A percentile compares a stretch with the other conserved stretches of the same genome.
phyloP scores from a whole-genome alignment of 2,113 vertebrate genomes.

The Dasyprocta punctata region DNA sequence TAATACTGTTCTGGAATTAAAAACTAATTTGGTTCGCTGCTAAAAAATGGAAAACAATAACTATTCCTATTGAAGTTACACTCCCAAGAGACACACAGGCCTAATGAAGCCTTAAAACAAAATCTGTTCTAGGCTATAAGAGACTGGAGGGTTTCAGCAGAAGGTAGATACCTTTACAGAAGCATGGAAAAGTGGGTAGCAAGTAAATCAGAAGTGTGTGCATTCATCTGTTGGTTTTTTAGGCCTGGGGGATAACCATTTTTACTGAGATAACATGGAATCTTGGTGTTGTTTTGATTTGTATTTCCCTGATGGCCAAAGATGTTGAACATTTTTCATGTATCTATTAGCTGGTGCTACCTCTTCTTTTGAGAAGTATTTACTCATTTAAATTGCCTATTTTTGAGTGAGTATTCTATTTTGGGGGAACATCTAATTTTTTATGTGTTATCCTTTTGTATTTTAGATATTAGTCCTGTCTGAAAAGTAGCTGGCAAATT shows the following conservation, averaged over 20 bases:
- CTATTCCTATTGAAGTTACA: conserved; percentile 27
- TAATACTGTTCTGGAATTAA: conserved; percentile 12
- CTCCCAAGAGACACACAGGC: background rate
- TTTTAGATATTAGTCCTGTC: background rate
- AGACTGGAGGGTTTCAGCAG: background rate
- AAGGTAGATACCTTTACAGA: background rate
- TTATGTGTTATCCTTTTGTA: background rate
- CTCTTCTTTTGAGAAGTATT: background rate
- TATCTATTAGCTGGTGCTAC: background rate
- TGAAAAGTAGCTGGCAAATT: background rate
- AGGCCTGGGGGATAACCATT: background rate
- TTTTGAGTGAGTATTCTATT: background rate
- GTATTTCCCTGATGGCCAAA: background rate
- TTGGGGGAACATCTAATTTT: background rate
- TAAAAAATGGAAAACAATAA: background rate
- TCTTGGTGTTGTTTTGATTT: background rate
- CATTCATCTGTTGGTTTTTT: background rate
- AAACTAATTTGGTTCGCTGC: conserved; percentile 41
- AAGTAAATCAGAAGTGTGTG: background rate
- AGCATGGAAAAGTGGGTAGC: background rate
- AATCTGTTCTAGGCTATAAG: background rate
- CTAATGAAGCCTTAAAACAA: conserved; percentile 18
- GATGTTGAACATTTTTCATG: background rate
- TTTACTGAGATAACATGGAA: background rate
- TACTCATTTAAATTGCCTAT: background rate